Percentiles rank a stretch among this genome's conserved stretches.
Conservation (phyloP, 2,797 vertebrate species). For the Fratercula arctica region DNA sequence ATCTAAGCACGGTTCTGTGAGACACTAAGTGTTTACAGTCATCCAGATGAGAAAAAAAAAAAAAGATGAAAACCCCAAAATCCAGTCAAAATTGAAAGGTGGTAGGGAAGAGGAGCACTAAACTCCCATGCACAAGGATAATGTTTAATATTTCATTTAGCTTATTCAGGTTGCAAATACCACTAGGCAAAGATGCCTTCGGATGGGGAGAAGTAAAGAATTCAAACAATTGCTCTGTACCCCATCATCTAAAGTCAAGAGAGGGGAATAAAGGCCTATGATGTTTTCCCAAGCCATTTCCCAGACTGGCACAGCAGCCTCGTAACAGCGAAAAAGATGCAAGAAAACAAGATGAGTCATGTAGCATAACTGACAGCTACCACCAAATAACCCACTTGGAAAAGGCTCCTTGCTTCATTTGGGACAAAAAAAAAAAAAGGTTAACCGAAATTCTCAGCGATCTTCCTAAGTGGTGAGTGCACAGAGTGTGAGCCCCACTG, state of each 20-base stretch:
- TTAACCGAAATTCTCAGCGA: background rate
- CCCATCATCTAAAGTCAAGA: background rate
- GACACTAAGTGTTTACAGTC: background rate
- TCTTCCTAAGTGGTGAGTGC: background rate
- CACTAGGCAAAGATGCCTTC: background rate
- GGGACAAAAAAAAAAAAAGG: background rate
- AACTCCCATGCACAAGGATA: background rate
- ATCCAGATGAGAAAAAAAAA: background rate
- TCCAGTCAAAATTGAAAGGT: background rate
- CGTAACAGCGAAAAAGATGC: background rate
- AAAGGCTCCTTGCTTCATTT: background rate
- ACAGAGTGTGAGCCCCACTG: background rate
- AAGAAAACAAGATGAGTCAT: conserved; percentile 17
- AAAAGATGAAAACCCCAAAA: background rate
- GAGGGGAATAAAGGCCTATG: background rate
- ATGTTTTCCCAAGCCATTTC: background rate
- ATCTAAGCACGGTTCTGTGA: background rate
- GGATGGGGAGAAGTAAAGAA: background rate
- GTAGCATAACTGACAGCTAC: background rate
- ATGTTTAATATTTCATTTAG: background rate
- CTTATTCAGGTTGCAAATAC: background rate
- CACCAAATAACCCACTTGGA: background rate
- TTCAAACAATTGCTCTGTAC: background rate
- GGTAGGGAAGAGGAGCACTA: background rate
- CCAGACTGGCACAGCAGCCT: background rate